Evolutionary conservation across 1,140 invertebrate genomes (phyloP).

Genomic region (Melanaphis sacchari): DNA sequence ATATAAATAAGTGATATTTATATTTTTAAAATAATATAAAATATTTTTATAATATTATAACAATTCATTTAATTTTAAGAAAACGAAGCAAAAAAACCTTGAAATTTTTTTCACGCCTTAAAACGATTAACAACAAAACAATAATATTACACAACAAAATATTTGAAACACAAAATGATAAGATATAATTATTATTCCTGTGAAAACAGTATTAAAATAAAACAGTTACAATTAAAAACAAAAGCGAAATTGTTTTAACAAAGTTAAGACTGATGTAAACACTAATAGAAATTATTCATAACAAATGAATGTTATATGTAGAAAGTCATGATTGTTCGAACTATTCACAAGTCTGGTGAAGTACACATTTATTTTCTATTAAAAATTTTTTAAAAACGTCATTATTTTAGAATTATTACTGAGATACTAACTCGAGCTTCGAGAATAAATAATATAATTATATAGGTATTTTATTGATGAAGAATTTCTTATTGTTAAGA

Average conservation of each 20-base stretch:
- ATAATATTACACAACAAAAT: background rate
- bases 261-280: constrained; percentile 12
- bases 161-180: background rate
- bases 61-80: background rate
- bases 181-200: background rate
- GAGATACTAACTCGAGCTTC: background rate
- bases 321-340: background rate
- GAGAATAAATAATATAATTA: background rate
- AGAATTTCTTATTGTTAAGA: background rate
- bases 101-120: background rate
- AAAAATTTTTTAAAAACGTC: background rate
- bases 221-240: background rate
- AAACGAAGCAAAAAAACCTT: background rate
- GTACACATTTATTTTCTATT: constrained; percentile 4
- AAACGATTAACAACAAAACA: constrained; percentile 15
- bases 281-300: background rate
- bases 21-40: background rate
- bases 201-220: constrained; percentile 1
- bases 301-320: background rate
- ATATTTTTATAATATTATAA: background rate
- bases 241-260: constrained; percentile 10
- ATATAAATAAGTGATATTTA: background rate
- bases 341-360: background rate
- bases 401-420: constrained; percentile 2
- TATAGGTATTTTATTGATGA: background rate